Conservation (phyloP, 2,888 invertebrate species). For the Chloromyia formosa region DNA sequence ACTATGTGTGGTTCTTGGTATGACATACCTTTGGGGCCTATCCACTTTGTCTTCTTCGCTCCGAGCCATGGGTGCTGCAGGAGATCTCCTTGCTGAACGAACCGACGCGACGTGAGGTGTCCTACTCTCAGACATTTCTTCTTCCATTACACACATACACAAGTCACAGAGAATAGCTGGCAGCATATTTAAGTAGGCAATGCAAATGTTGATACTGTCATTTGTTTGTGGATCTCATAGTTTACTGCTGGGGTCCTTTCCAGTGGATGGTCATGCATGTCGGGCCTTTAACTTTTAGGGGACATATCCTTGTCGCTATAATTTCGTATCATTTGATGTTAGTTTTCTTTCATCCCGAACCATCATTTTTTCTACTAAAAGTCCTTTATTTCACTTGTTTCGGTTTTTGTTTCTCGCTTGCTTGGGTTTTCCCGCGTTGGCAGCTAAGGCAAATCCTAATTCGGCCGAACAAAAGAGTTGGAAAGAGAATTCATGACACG, state of each 20-base stretch:
- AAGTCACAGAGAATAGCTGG: constrained; percentile 17
- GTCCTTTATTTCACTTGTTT: constrained; percentile 35
- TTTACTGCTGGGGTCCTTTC: constrained; percentile 11
- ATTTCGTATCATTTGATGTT: constrained; percentile 43
- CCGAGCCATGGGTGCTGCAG: constrained; percentile 34
- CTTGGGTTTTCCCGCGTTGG: no score
- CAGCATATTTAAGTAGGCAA: constrained; percentile 44
- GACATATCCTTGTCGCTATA: constrained; percentile 39
- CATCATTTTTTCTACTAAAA: constrained; percentile 29
- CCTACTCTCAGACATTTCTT: constrained; percentile 33
- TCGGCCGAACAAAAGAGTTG: constrained; percentile 9
- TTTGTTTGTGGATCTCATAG: constrained; percentile 42
- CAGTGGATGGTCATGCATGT: constrained; percentile 1
- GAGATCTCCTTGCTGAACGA: not conserved
- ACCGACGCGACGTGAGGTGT: constrained; percentile 16
- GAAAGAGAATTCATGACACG: constrained; percentile 20
- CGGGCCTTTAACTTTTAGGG: constrained; percentile 24
- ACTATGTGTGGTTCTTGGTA: constrained; percentile 28
- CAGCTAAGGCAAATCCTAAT: constrained; percentile 16
- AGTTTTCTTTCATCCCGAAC: constrained; percentile 36
- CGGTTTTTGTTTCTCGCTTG: not conserved
- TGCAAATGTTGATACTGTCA: constrained; percentile 44
- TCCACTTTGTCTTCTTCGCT: constrained; percentile 31
- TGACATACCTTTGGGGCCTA: constrained; percentile 42
- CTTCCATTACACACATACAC: constrained; percentile 35